phyloP scores from a whole-genome alignment of 2,888 invertebrate genomes.

The Yponomeuta cagnagella region DNA sequence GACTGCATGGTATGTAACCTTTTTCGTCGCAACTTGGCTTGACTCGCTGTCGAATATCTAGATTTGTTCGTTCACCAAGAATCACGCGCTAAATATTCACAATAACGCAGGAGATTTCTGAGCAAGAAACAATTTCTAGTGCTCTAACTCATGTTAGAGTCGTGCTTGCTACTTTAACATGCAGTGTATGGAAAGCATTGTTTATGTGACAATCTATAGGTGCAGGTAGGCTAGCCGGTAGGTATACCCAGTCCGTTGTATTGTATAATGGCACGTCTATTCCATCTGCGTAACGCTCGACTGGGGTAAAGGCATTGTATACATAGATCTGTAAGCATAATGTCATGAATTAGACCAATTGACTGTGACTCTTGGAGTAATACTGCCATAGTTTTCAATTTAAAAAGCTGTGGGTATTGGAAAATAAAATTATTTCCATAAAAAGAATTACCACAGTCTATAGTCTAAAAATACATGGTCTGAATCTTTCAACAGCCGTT shows the following conservation, averaged over 20 bases:
- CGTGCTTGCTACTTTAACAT: neutral
- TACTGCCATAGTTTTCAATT: neutral
- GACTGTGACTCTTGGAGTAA: neutral
- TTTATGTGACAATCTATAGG: neutral
- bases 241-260: neutral
- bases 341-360: neutral
- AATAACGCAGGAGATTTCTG: neutral
- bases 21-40: too few relatives aligned
- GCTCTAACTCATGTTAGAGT: neutral
- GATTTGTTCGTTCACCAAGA: too few relatives aligned
- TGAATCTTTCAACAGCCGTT: neutral
- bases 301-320: neutral
- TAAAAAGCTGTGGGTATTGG: neutral
- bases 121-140: neutral
- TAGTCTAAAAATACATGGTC: too few relatives aligned
- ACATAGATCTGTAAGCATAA: neutral
- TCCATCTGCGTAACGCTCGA: neutral
- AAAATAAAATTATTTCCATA: too few relatives aligned
- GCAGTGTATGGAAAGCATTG: neutral
- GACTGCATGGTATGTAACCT: too few relatives aligned
- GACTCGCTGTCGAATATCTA: too few relatives aligned
- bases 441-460: too few relatives aligned
- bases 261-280: neutral
- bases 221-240: neutral
- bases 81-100: too few relatives aligned